phyloP scores from a whole-genome alignment of 2,113 vertebrate genomes.

The Danionella cerebrum region DNA sequence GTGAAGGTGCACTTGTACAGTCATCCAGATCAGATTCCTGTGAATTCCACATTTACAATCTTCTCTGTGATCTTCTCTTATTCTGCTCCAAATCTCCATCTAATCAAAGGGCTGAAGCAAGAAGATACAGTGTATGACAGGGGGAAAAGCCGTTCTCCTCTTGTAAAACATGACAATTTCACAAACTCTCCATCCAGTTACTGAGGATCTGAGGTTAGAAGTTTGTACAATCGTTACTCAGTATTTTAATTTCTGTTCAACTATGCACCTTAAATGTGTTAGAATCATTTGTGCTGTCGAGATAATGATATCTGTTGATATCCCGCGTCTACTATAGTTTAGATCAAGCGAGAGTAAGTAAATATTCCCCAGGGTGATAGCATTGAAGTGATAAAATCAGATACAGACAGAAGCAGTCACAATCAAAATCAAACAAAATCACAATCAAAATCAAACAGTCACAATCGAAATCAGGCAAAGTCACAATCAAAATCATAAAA shows the following conservation, averaged over 20 bases:
- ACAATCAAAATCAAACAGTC: too few relatives aligned
- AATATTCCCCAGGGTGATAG: too few relatives aligned
- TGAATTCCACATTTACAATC: conserved; percentile 32
- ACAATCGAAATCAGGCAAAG: too few relatives aligned
- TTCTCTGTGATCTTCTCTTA: conserved; percentile 2
- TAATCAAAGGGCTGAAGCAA: conserved; percentile 9
- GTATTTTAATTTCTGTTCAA: not conserved
- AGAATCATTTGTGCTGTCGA: too few relatives aligned
- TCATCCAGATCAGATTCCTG: conserved; percentile 32
- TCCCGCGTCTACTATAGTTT: too few relatives aligned
- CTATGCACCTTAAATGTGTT: too few relatives aligned
- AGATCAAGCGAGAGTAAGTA: too few relatives aligned
- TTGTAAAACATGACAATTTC: conserved; percentile 18
- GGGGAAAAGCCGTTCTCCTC: conserved; percentile 16
- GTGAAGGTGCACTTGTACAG: conserved; percentile 12
- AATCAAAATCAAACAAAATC: too few relatives aligned
- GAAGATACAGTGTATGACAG: conserved; percentile 7
- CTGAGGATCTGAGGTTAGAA: not conserved
- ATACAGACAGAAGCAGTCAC: too few relatives aligned
- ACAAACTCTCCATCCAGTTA: not conserved
- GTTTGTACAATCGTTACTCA: not conserved
- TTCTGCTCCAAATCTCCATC: conserved; percentile 2
- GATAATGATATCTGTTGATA: too few relatives aligned
- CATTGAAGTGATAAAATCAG: too few relatives aligned
- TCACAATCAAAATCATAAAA: too few relatives aligned